Conservation (phyloP, 2,113 vertebrate genomes). For the Pluvialis apricaria region DNA sequence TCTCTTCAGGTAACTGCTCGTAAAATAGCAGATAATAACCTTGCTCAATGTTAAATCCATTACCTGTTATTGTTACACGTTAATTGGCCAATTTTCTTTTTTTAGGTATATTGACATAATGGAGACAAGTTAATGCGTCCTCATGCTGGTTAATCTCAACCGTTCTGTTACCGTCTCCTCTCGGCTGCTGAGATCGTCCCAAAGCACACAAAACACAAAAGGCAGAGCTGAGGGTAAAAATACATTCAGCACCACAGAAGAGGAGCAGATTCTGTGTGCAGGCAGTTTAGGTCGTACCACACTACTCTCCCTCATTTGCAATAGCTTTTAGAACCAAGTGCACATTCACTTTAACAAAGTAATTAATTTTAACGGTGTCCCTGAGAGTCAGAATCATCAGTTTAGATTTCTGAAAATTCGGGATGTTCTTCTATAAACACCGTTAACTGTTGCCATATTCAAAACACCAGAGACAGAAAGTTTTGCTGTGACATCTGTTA, state of each 20-base stretch:
- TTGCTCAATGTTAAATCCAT: constrained; percentile 40
- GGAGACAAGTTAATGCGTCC: constrained; percentile 50
- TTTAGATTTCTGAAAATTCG: background rate
- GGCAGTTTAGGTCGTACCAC: background rate
- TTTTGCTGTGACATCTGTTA: background rate
- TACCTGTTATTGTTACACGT: constrained; percentile 18
- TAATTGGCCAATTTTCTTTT: constrained; percentile 64
- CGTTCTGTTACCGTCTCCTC: background rate
- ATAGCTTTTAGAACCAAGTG: background rate
- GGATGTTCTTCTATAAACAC: background rate
- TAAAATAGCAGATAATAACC: constrained; percentile 37
- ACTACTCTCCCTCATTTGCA: accelerated
- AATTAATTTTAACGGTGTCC: background rate
- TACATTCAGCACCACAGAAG: background rate
- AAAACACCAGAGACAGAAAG: background rate
- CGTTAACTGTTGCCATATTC: background rate
- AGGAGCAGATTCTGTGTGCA: background rate
- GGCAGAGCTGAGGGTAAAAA: background rate
- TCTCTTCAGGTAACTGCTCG: constrained; percentile 16
- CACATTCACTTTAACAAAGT: background rate
- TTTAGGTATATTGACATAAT: constrained; percentile 9
- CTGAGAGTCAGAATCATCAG: background rate
- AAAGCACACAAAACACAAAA: background rate
- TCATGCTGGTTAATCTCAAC: background rate
- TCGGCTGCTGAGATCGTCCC: background rate